Evolutionary conservation across 2,797 vertebrate genomes (phyloP), one percentile per base, ranked within the genome.

Genomic region (Bovichtus diacanthus): DNA sequence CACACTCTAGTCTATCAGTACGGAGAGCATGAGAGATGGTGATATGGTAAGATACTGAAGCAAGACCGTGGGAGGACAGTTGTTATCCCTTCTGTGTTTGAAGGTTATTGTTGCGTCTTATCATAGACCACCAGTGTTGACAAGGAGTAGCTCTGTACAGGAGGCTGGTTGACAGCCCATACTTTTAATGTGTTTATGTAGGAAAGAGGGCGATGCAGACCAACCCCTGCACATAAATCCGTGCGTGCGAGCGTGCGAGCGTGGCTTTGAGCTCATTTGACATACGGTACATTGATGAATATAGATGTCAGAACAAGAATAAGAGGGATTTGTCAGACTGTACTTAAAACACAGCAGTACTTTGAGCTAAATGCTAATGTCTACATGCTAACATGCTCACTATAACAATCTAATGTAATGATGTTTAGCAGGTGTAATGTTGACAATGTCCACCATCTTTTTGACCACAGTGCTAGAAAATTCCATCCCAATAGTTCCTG

Each of bases 71-170:
- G 84, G 86, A 86, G 87, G 89, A 87, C 78, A 81, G 74, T 81
- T 87, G 83, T 88, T 80, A 70, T 88, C 73, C 69, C 36, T 56
- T 82, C 65, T 85, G 72, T 85, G 64, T 86, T 85, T 79, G 75
- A 82, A 73, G 78, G 76, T 76, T 90, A 64, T 80, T 89, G 76
- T 83, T 76, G 49, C 23, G 21, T 74, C 83, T 85, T 85, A 89
- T 91, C 81, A 82, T 79, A 80, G 78, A 81, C 61, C 77, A 65
- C 72, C 81, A 81, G 85, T 89, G 82, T 87, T 87, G 88, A 90
- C 84, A 70, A 54, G 65, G 55, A 67, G 51, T 21, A 71, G 58
- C 70, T 69, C 61, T 65, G 61, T 50, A 50, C 72, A 68, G 62
- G 59, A 76, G 58, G 54, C 62, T 34, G 54, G 64, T 72, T 76